phyloP scores from a whole-genome alignment of 2,888 invertebrate species.

The Hyposoter dolosus region DNA sequence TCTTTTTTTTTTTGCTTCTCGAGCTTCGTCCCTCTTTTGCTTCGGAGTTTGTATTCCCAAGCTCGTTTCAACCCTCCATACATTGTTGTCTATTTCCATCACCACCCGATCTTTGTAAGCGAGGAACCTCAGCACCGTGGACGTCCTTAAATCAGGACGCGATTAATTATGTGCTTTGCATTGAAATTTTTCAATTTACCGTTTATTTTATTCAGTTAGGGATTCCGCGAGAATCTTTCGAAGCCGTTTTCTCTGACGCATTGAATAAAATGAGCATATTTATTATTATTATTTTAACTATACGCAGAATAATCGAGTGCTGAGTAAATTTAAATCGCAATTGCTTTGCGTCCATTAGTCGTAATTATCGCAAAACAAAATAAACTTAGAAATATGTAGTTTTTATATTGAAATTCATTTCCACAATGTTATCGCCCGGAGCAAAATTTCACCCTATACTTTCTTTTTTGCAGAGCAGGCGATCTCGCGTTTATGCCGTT shows the following conservation, averaged over 20 bases:
- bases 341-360: not conserved
- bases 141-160: not conserved
- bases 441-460: constrained; percentile 10
- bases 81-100: constrained; percentile 38
- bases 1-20: constrained; percentile 7
- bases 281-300: not conserved
- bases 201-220: not conserved
- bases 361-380: not conserved
- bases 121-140: not conserved
- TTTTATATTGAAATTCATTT: not conserved
- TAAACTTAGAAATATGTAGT: not conserved
- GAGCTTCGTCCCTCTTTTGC: not conserved
- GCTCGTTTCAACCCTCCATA: constrained; percentile 32
- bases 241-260: not conserved
- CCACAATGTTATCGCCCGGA: constrained; percentile 11
- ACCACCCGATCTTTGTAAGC: constrained; percentile 14
- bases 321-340: not conserved
- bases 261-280: not conserved
- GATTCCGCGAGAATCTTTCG: not conserved
- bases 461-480: not conserved
- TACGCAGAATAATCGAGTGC: not conserved
- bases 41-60: constrained; percentile 12
- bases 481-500: constrained; percentile 35
- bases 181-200: not conserved
- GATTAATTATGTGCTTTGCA: not conserved